phyloP scores from a whole-genome alignment of 2,797 vertebrate genomes.

The Aphelocoma californica region DNA sequence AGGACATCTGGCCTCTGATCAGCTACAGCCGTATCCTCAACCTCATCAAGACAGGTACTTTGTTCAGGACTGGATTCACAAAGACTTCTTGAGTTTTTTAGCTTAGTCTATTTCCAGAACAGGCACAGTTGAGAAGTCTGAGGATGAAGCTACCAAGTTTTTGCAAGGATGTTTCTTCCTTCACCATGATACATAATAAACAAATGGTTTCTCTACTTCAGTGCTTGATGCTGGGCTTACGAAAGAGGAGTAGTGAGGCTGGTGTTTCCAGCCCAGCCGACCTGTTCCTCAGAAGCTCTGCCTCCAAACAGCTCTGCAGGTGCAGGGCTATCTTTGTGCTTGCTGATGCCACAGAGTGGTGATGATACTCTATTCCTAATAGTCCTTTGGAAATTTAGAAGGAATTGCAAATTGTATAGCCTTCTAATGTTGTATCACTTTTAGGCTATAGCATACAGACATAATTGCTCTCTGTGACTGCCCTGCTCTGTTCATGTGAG shows the following conservation, averaged over 20 bases:
- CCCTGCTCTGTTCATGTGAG: background rate
- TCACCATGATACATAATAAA: background rate
- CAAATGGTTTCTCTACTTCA: background rate
- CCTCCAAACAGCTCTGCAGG: background rate
- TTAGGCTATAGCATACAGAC: fast-evolving
- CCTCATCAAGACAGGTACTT: background rate
- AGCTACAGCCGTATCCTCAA: background rate
- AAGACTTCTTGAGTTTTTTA: background rate
- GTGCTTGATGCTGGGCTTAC: background rate
- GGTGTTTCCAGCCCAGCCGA: background rate
- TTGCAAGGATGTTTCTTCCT: background rate
- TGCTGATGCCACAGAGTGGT: background rate
- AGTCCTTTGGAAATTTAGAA: background rate
- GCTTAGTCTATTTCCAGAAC: background rate
- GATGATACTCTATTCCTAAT: background rate
- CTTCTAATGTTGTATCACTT: background rate
- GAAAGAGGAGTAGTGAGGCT: background rate
- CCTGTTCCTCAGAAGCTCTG: background rate
- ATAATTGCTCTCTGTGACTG: background rate
- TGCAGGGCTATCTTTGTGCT: background rate
- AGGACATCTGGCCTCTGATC: background rate
- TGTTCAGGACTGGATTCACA: background rate
- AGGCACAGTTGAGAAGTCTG: background rate
- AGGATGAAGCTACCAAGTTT: background rate
- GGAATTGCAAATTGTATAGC: background rate